Conservation (phyloP, 2,797 vertebrate genomes). For the Coilia nasus region DNA sequence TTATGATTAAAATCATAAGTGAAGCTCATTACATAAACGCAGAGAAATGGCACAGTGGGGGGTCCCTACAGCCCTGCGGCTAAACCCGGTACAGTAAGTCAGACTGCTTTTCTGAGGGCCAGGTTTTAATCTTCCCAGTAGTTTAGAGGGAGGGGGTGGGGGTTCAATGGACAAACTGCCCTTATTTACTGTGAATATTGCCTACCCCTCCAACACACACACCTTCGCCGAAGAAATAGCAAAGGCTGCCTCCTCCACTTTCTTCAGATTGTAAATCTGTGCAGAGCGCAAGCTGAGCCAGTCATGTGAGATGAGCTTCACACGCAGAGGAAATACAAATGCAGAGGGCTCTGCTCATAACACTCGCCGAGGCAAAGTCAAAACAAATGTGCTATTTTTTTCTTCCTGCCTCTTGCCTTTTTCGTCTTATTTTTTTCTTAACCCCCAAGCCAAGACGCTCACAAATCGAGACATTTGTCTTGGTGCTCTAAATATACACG, state of each 20-base stretch:
- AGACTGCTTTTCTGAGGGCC: not conserved
- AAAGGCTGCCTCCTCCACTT: not conserved
- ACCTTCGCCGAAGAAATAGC: not conserved
- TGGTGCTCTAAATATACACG: not conserved
- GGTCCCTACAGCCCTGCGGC: conserved; percentile 6
- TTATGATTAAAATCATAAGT: conserved; percentile 44
- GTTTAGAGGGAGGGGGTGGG: not conserved
- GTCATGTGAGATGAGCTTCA: not conserved
- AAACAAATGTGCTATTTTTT: conserved; percentile 10
- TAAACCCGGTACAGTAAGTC: not conserved
- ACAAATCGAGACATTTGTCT: not conserved
- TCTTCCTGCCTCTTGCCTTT: not conserved
- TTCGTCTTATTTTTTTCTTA: not conserved
- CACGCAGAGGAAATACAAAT: not conserved
- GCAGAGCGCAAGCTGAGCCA: not conserved
- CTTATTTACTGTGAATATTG: not conserved
- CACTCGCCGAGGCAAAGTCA: not conserved
- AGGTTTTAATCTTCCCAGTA: not conserved
- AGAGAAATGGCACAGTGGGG: conserved; percentile 27
- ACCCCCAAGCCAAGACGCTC: not conserved
- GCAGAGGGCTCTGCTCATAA: not conserved
- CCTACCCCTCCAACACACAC: not conserved
- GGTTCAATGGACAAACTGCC: not conserved
- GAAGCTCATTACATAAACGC: conserved; percentile 38
- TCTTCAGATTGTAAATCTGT: not conserved